These are phyloP conservation scores for Pterois miles DNA, from an alignment of 2,797 vertebrate species.

Conservation along the genomic window DNA sequence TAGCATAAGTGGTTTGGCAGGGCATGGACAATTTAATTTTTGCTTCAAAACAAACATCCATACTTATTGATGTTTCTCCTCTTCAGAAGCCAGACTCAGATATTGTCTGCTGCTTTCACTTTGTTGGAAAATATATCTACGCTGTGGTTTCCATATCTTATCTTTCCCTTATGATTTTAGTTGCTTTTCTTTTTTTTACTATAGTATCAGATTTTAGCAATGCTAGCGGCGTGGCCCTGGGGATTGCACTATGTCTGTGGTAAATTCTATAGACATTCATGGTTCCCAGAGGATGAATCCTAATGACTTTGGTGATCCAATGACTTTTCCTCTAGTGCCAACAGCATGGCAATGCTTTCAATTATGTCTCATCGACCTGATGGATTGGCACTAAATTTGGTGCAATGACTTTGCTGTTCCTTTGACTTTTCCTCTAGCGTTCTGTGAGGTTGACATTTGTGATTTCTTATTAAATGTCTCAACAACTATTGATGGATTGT, in stretches of 20 bases:
- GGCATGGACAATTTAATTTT: slow-evolving; percentile 60
- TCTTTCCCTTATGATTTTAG: slow-evolving; percentile 17
- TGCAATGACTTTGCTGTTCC: not conserved
- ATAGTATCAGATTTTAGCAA: not conserved
- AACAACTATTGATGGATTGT: not conserved
- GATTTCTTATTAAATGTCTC: not conserved
- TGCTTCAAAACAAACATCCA: slow-evolving; percentile 70
- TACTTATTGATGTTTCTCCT: slow-evolving; percentile 55
- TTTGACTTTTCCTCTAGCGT: not conserved
- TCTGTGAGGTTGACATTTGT: not conserved
- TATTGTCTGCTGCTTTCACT: slow-evolving; percentile 17
- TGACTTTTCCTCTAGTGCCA: not conserved
- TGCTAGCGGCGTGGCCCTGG: accelerated
- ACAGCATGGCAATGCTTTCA: not conserved
- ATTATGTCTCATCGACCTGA: not conserved
- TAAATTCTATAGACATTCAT: not conserved
- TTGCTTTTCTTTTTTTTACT: not conserved
- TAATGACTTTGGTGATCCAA: not conserved
- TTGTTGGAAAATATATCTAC: not conserved
- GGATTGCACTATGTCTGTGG: not conserved
- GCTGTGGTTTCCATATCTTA: slow-evolving; percentile 1
- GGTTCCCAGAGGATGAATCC: not conserved
- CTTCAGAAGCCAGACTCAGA: slow-evolving; percentile 41
- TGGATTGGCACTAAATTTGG: not conserved
- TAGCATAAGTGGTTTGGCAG: slow-evolving; percentile 59